phyloP scores from a whole-genome alignment of 2,113 vertebrate genomes.

The pig (Sus scrofa) region T2T-Sscrofa CM000821.6:50639001-50639500 shows the following conservation, averaged over 20 bases:
- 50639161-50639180: neutral
- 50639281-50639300: neutral
- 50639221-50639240: neutral
- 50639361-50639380: neutral
- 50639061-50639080: neutral
- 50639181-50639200: neutral
- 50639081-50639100: neutral
- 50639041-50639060: neutral
- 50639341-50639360: neutral
- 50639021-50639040: neutral
- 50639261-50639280: neutral
- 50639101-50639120: neutral
- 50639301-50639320: neutral
- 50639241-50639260: neutral
- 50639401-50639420: neutral
- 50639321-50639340: neutral
- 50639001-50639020: neutral
- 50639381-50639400: neutral
- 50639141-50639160: accelerated
- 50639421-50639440: neutral
- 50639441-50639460: neutral
- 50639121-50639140: neutral
- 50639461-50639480: neutral
- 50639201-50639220: neutral
- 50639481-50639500: neutral